Base-by-base conservation (phyloP, 2,797 vertebrate species). In the Vipera latastei region DNA sequence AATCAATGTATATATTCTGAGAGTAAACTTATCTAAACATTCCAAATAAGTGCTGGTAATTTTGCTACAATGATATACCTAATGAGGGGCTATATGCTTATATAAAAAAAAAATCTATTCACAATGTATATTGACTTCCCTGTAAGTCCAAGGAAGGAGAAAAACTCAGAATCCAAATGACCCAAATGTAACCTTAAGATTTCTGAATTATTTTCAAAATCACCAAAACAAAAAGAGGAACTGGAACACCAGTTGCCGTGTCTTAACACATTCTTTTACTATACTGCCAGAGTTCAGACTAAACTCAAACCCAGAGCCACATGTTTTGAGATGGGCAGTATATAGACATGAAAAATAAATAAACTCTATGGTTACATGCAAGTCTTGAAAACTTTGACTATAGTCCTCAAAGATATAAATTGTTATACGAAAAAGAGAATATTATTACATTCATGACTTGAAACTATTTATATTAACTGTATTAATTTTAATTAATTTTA, bases 1-100 rank as follows among this genome's bases (percentile, higher is more conserved):
- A 88, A 59, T 44, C 44, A 94, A 92, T 90, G 86, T 91, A 83
- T 44, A 44, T 78, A 78, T 44, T 69, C 91, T 51, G 93, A 95
- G 44, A 95, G 89, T 88, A 92, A 94, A 95, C 94, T 93, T 92
- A 88, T 44, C 94, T 89, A 96, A 96, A 95, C 28, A 89, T 69
- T 93, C 0, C 18, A 83, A 89, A 55, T 9, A 94, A 93, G 90
- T 85, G 78, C 88, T 88, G 32, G 65, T 95, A 88, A 16, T 93
- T 93, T 60, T 91, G 53, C 20, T 88, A n/a, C 28, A 51, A 63
- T 83, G 38, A 48, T 86, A 69, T 26, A 86, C 6, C 60, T 61
- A 86, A 69, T 90, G 51, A 26, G 32, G 32, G 86, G 56, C 83
- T 90, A 13, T 69, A n/a, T 20, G 55, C 63, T 57, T 86, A 73